phyloP scores from a whole-genome alignment of 2,797 vertebrate genomes.

The Myotis myotis region DNA sequence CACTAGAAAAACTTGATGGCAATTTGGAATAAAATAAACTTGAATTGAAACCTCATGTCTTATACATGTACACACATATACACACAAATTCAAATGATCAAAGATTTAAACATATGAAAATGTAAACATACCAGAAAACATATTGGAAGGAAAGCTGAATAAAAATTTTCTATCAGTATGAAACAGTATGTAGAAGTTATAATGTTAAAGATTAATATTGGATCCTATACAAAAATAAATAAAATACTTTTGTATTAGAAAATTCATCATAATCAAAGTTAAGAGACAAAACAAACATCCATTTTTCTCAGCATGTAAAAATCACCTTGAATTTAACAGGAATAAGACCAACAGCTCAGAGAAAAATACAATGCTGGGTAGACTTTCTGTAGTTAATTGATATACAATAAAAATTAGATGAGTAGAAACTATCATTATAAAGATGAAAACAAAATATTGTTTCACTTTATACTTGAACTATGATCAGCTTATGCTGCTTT shows the following conservation, averaged over 20 bases:
- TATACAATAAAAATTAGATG: not conserved
- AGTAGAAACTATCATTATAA: not conserved
- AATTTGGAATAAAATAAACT: not conserved
- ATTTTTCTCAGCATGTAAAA: not conserved
- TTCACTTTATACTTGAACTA: not conserved
- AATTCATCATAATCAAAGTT: not conserved
- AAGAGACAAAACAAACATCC: not conserved
- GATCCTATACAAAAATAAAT: not conserved
- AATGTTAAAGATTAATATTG: not conserved
- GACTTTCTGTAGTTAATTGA: not conserved
- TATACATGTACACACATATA: not conserved
- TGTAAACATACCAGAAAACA: not conserved
- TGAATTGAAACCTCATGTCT: not conserved
- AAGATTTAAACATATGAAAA: not conserved
- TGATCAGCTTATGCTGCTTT: not conserved
- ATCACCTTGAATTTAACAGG: not conserved
- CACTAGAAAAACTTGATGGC: not conserved
- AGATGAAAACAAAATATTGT: not conserved
- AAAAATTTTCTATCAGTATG: not conserved
- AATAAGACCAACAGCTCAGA: not conserved
- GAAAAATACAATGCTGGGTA: not conserved
- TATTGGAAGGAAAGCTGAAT: not conserved
- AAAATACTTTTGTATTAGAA: not conserved
- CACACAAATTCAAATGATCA: not conserved
- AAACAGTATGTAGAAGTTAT: not conserved